phyloP scores from a whole-genome alignment of 2,888 invertebrate genomes.

The Macropis europaea region DNA sequence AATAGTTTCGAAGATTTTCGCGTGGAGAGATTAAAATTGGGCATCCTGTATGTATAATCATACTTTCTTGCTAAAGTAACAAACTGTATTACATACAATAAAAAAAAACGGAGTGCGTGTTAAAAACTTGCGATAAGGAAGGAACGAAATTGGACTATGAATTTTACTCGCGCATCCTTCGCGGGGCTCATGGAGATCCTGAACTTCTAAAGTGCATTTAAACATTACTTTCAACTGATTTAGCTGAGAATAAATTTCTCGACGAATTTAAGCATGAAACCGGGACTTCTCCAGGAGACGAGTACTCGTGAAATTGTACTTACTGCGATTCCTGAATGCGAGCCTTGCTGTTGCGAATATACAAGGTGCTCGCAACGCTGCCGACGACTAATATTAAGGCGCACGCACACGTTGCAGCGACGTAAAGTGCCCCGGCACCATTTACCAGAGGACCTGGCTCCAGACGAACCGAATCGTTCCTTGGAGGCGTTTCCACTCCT shows the following conservation, averaged over 20 bases:
- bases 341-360: slow-evolving; percentile 85
- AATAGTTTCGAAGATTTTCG: too few relatives aligned
- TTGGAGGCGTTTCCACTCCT: slow-evolving; percentile 82
- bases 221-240: neutral
- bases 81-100: too few relatives aligned
- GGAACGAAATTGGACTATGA: too few relatives aligned
- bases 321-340: slow-evolving; percentile 87
- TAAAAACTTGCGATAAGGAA: too few relatives aligned
- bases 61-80: too few relatives aligned
- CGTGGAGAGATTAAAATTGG: too few relatives aligned
- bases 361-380: slow-evolving; percentile 85
- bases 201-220: neutral
- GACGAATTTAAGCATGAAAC: neutral
- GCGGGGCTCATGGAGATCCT: neutral
- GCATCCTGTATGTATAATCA: too few relatives aligned
- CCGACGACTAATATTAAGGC: slow-evolving; percentile 86
- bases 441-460: slow-evolving; percentile 85
- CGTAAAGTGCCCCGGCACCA: slow-evolving; percentile 87
- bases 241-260: neutral
- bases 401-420: slow-evolving; percentile 91
- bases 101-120: too few relatives aligned
- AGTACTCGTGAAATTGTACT: slow-evolving; percentile 70
- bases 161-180: neutral
- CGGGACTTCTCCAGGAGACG: neutral
- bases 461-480: slow-evolving; percentile 87